Evolutionary conservation across 2,888 invertebrate species (phyloP), one percentile per base, ranked within the genome.

Genomic region (Harpalus rubripes): DNA sequence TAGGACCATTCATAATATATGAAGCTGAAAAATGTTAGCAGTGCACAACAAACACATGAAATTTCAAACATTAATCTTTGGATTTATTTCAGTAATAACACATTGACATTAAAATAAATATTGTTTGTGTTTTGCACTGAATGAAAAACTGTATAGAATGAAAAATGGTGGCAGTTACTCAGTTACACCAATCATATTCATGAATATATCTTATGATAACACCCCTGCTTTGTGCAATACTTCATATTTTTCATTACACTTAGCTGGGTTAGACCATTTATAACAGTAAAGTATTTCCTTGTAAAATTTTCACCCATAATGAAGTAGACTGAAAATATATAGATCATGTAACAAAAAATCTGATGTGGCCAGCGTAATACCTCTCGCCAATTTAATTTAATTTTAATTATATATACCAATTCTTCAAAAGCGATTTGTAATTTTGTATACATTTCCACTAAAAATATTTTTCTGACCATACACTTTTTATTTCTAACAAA

Each of bases 181-280:
- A 81, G 81, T 81, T 81, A 52, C 65, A 52, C 16, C 58, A 72
- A 39, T 72, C 82, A 72, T 39, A 82, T 61, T 18, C 18, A 74
- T 32, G n/a, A 22, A 56, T 78, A 76, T 16, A 61, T 76, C 74
- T 39, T 18, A 61, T 22, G 41, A 12, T 52, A 83, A 52, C 18
- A 58, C 82, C 15, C 32, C 56, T 22, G 22, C 7, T 56, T 12
- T 56, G 16, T 82, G 82, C 72, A 74, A 74, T 58, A 58, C 59
- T 72, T 82, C 74, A 58, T 72, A 82, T 82, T 82, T 82, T 68
- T 82, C 82, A 82, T 82, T 82, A 68, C 32, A 26, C 58, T 68
- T 82, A 74, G 56, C 82, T 68, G 65, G 58, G 58, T 72, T 58
- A 82, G 18, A 32, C 56, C 82, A 72, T 82, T 82, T 72, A 74